A percentile compares a stretch with the other conserved stretches of the same genome.
Conservation (phyloP, 2,888 invertebrate genomes). For the Apomyelois bistriatella region DNA sequence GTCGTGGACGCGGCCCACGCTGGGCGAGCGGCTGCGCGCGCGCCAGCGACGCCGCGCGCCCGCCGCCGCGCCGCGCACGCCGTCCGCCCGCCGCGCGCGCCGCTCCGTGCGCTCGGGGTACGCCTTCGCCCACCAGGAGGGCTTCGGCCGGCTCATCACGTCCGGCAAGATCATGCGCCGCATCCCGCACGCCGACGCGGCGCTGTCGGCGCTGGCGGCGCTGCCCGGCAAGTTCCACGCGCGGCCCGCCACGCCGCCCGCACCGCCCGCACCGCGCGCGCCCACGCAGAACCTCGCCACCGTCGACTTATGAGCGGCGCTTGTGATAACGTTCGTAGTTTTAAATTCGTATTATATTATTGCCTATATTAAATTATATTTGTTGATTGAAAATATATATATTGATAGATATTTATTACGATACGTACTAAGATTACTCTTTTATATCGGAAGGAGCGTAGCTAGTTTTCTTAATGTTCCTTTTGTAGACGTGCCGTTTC, state of each 20-base stretch:
- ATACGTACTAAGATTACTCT: slow-evolving; percentile 57
- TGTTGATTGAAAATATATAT: slow-evolving; percentile 67
- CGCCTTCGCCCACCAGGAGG: slow-evolving; percentile 96
- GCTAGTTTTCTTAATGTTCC: slow-evolving; percentile 33
- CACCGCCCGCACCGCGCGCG: slow-evolving; percentile 60
- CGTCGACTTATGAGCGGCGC: slow-evolving; percentile 81
- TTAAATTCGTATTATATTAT: slow-evolving; percentile 61
- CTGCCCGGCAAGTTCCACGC: slow-evolving; percentile 82
- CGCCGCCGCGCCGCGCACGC: slow-evolving; percentile 89
- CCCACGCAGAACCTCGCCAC: slow-evolving; percentile 87
- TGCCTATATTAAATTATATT: slow-evolving; percentile 70
- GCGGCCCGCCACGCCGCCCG: slow-evolving; percentile 84
- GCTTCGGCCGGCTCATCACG: slow-evolving; percentile 87
- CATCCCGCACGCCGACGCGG: slow-evolving; percentile 88
- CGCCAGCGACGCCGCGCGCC: slow-evolving; percentile 85
- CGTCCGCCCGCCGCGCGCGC: slow-evolving; percentile 92
- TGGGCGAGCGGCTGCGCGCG: slow-evolving; percentile 94
- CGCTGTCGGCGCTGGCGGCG: slow-evolving; percentile 81
- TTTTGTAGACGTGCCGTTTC: slow-evolving; percentile 38
- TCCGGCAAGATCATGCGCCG: slow-evolving; percentile 96
- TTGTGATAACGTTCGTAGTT: slow-evolving; percentile 68
- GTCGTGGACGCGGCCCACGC: slow-evolving; percentile 93
- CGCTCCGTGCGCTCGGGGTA: slow-evolving; percentile 96
- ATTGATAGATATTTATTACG: slow-evolving; percentile 72
- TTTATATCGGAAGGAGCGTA: slow-evolving; percentile 49